These are phyloP conservation scores for Oscheius sp. DNA, from an alignment of 2,888 invertebrate genomes.

Conservation along the genomic window DNA sequence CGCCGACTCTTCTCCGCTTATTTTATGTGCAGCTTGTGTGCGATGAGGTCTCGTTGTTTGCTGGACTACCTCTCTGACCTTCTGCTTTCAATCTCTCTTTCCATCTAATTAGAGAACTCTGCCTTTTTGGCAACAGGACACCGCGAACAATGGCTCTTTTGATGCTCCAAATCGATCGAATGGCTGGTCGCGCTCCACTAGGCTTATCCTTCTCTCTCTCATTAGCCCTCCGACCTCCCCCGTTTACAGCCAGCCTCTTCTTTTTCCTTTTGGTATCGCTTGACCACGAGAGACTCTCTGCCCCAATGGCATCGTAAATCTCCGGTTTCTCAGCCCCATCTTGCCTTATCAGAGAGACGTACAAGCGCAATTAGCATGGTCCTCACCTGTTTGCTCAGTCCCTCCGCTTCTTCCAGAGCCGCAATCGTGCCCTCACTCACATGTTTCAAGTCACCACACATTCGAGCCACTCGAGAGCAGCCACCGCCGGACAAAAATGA, in stretches of 20 bases:
- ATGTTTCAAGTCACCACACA: constrained; percentile 27
- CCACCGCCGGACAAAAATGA: constrained; percentile 1
- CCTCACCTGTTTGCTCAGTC: constrained; percentile 18
- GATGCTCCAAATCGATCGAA: constrained; percentile 14
- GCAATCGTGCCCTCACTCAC: constrained; percentile 30
- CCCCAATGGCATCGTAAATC: background rate
- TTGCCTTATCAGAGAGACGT: background rate
- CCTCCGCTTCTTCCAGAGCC: constrained; percentile 29
- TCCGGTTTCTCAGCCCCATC: background rate
- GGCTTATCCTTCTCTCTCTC: background rate
- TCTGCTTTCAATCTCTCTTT: background rate
- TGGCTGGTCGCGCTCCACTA: background rate
- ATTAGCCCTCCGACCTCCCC: background rate
- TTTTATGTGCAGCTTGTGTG: background rate
- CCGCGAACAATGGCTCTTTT: constrained; percentile 10
- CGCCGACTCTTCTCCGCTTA: no score
- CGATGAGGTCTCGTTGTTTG: constrained; percentile 14
- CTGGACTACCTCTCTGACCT: background rate
- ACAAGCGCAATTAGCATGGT: background rate
- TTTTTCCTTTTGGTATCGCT: background rate
- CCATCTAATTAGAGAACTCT: background rate
- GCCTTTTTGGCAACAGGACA: background rate
- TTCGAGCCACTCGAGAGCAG: constrained; percentile 13
- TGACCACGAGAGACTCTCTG: background rate
- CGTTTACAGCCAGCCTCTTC: background rate